These are phyloP conservation scores for Morinoia aosen DNA, from an alignment of 2,888 invertebrate genomes.

Conservation along the genomic window DNA sequence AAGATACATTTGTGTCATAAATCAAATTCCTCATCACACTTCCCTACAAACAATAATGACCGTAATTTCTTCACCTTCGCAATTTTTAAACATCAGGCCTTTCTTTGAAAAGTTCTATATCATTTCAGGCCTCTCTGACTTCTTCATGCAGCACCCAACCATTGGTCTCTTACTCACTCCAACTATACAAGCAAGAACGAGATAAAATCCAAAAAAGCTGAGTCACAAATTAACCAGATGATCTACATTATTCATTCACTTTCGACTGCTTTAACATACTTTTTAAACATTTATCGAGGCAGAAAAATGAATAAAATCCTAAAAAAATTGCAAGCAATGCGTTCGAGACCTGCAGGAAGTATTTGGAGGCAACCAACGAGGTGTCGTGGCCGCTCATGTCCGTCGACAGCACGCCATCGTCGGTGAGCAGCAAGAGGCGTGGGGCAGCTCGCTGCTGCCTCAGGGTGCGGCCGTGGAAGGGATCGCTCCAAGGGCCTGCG, in stretches of 20 bases:
- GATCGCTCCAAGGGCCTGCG: constrained; percentile 82
- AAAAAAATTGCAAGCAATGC: not conserved
- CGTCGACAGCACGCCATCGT: constrained; percentile 83
- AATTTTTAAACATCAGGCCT: not conserved
- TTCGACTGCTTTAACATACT: not conserved
- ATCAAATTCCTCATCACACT: not conserved
- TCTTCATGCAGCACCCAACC: not conserved
- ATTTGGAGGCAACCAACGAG: constrained; percentile 76
- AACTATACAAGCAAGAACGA: not conserved
- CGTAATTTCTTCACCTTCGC: not conserved
- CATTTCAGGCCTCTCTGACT: not conserved
- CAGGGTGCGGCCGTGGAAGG: constrained; percentile 80
- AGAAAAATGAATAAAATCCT: not conserved
- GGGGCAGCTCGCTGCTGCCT: constrained; percentile 69
- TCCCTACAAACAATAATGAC: not conserved
- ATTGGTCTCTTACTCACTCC: not conserved
- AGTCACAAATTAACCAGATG: not conserved
- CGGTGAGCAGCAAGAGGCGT: constrained; percentile 79
- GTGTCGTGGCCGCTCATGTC: constrained; percentile 85
- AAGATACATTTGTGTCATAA: not conserved
- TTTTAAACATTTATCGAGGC: not conserved
- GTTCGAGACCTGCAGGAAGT: constrained; percentile 24
- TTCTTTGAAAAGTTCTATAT: not conserved
- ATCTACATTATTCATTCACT: not conserved
- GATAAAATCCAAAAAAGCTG: not conserved